Conservation (phyloP, 1,140 invertebrate species). For the Luehdorfia chinensis region DNA sequence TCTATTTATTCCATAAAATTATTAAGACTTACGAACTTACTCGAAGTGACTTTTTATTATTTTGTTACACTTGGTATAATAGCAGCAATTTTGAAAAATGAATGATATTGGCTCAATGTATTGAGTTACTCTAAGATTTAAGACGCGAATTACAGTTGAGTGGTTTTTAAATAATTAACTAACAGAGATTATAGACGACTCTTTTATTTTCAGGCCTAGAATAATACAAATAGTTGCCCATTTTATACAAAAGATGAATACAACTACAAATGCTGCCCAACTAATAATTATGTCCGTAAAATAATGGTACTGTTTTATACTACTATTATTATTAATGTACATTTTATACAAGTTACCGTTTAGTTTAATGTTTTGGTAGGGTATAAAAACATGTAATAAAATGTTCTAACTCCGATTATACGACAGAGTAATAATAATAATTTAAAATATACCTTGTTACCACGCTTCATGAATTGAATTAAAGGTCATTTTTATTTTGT, state of each 20-base stretch:
- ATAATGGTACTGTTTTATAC: conserved; percentile 73
- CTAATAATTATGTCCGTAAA: conserved; percentile 56
- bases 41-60: conserved; percentile 2
- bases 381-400: conserved; percentile 63
- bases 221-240: conserved; percentile 62
- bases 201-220: conserved; percentile 54
- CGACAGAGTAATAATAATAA: conserved; percentile 65
- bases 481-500: conserved; percentile 76
- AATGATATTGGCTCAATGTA: conserved; percentile 2
- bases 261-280: conserved; percentile 62
- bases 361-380: conserved; percentile 70
- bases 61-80: conserved; percentile 12
- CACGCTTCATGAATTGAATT: conserved; percentile 73
- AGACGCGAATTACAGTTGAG: conserved; percentile 1
- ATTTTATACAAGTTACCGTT: conserved; percentile 76
- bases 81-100: conserved; percentile 1
- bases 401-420: conserved; percentile 64
- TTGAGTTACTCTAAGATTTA: conserved; percentile 4
- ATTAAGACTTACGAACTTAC: no score
- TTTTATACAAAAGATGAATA: conserved; percentile 62
- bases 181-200: conserved; percentile 8
- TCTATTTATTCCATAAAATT: no score
- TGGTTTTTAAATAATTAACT: conserved; percentile 3
- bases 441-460: conserved; percentile 74
- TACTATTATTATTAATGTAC: conserved; percentile 69